Conservation (phyloP, 1,140 invertebrate genomes). For the Pseudomyrmex dendroicus region DNA sequence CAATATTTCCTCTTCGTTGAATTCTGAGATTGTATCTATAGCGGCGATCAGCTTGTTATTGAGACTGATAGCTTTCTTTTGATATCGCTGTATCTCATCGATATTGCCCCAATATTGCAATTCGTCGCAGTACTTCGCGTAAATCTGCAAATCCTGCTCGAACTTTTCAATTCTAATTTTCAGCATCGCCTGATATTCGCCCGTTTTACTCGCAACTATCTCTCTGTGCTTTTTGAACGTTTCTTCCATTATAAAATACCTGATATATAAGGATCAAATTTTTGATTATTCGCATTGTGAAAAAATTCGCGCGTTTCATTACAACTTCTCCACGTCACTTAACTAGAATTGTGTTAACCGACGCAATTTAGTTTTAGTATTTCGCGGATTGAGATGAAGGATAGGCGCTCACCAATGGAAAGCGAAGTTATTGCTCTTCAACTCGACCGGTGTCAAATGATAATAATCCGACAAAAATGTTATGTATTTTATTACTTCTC, state of each 20-base stretch:
- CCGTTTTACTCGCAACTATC: slow-evolving; percentile 92
- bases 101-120: slow-evolving; percentile 95
- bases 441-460: slow-evolving; percentile 91
- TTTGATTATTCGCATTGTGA: not conserved
- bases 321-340: not conserved
- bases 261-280: slow-evolving; percentile 44
- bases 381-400: slow-evolving; percentile 4
- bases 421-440: slow-evolving; percentile 94
- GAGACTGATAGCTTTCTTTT: slow-evolving; percentile 91
- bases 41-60: slow-evolving; percentile 89
- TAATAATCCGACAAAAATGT: slow-evolving; percentile 93
- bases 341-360: not conserved
- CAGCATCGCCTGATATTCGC: slow-evolving; percentile 94
- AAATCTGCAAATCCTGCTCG: slow-evolving; percentile 92
- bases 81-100: slow-evolving; percentile 93
- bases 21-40: slow-evolving; percentile 93
- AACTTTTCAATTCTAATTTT: slow-evolving; percentile 90
- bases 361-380: not conserved
- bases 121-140: slow-evolving; percentile 93
- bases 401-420: slow-evolving; percentile 90
- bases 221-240: slow-evolving; percentile 93
- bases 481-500: slow-evolving; percentile 88
- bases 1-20: slow-evolving; percentile 96
- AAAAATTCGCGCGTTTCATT: slow-evolving; percentile 1
- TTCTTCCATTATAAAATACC: slow-evolving; percentile 90